Conservation (phyloP, 2,888 invertebrate species). For the Scaptomyza tumidula region DNA sequence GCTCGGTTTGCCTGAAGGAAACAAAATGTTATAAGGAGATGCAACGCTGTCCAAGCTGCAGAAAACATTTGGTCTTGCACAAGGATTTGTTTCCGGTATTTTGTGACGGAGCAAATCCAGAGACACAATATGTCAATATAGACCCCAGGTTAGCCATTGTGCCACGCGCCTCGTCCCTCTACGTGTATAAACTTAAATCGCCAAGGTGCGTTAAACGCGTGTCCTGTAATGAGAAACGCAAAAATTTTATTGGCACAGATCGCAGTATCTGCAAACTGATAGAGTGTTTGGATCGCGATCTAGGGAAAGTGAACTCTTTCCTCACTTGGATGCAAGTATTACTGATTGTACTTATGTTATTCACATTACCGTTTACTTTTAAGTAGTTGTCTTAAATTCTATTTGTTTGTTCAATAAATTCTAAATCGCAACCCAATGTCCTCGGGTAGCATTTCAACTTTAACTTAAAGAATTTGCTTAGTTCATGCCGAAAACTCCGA, state of each 20-base stretch:
- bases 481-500: too few species aligned
- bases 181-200: not conserved
- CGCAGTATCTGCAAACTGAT: not conserved
- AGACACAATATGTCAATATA: not conserved
- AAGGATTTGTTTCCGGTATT: constrained; percentile 60
- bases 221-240: not conserved
- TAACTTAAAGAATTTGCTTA: not conserved
- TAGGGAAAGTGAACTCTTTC: not conserved
- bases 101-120: constrained; percentile 41
- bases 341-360: not conserved
- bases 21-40: not conserved
- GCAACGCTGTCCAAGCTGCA: constrained; percentile 45
- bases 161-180: constrained; percentile 52
- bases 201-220: constrained; percentile 47
- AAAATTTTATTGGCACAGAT: not conserved
- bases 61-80: constrained; percentile 38
- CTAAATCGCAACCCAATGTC: not conserved
- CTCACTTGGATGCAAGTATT: not conserved
- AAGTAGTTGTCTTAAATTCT: not conserved
- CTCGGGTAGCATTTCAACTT: not conserved
- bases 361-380: not conserved
- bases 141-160: constrained; percentile 49
- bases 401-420: constrained; percentile 10
- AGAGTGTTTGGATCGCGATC: not conserved
- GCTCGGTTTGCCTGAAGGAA: constrained; percentile 63